These are phyloP conservation scores for Drosophila affinis DNA, from an alignment of 2,888 invertebrate species.

Conservation along the genomic window DNA sequence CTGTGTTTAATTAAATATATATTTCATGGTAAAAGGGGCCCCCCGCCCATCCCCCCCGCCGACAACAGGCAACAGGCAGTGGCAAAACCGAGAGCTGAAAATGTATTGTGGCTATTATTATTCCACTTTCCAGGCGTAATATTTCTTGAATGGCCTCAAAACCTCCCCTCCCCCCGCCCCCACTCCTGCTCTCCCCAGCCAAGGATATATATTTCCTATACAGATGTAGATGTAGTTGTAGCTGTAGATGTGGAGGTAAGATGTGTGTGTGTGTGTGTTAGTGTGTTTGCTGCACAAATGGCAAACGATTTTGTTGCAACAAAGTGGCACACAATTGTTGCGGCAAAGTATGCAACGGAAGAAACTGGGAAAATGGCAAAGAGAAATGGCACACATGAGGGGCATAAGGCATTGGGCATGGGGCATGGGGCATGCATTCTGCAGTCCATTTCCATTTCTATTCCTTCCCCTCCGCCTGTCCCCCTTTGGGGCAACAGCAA, in stretches of 20 bases:
- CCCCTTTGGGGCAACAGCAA: constrained; percentile 47
- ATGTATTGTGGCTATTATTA: constrained; percentile 5
- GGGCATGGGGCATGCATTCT: constrained; percentile 18
- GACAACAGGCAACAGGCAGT: too few species aligned
- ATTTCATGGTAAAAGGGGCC: constrained; percentile 15
- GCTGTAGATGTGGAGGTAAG: neutral
- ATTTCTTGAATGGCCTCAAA: constrained; percentile 16
- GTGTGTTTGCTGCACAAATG: constrained; percentile 38
- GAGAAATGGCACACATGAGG: constrained; percentile 40
- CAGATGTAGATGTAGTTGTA: constrained; percentile 15
- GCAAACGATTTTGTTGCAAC: constrained; percentile 56
- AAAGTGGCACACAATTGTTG: constrained; percentile 49
- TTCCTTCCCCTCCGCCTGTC: neutral
- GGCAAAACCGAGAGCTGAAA: constrained; percentile 16
- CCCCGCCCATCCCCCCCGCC: too few species aligned
- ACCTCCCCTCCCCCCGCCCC: neutral
- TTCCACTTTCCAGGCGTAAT: constrained; percentile 26
- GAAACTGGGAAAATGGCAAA: constrained; percentile 16
- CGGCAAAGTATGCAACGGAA: constrained; percentile 57
- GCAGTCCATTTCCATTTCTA: constrained; percentile 13
- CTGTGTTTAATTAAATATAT: constrained; percentile 43
- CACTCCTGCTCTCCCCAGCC: neutral
- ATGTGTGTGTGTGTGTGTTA: constrained; percentile 5
- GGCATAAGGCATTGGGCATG: neutral
- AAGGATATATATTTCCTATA: constrained; percentile 14